Base-by-base conservation (phyloP, 2,797 vertebrate genomes). In the Taeniopygia guttata region DNA sequence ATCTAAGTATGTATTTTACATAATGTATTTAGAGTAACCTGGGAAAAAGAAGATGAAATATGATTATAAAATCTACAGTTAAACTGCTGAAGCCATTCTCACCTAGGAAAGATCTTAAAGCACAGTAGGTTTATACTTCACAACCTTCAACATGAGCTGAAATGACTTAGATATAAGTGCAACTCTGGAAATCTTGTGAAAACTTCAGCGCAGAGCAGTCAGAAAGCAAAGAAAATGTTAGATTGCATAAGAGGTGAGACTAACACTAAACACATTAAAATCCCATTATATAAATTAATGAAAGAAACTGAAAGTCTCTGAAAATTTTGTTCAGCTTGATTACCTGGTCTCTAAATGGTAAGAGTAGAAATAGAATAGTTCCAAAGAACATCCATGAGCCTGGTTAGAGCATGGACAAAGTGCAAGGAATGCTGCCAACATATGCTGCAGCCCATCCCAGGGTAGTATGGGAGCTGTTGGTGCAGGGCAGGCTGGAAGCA, bases 401-500 rank as follows among this genome's bases (percentile, higher is more conserved):
- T 40, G 34, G 30, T 20, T 51, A 45, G 36, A 67, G 16, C 34
- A 36, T 0, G 0, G 45, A 45, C 7, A 77, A 51, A 5, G 12
- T 5, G 4, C 3, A 10, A 22, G 29, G 13, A 43, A 5, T 7
- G 10, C 15, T 43, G 3, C 13, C 29, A 18, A 26, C 2, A 11
- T 16, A 3, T 3, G 7, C 29, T 54, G 32, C 43, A 42, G 19
- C 32, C 56, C 38, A 29, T 23, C 20, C 45, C 0, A 0, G 6
- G 23, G 14, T 13, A 11, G 14, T 1, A 2, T 7, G 12, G 29
- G 8, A 22, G 9, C 30, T 73, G 27, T 3, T 4, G 2, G 10
- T 14, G 26, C 17, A 30, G 34, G 51, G 30, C 40, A 68, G 30
- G 13, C 15, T 66, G 38, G 62, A 67, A 63, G 20, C 5, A 6